A percentile compares a stretch with the other conserved stretches of the same genome.
Evolutionary conservation across 2,797 vertebrate genomes (phyloP).

Genomic region (Karalla daura): DNA sequence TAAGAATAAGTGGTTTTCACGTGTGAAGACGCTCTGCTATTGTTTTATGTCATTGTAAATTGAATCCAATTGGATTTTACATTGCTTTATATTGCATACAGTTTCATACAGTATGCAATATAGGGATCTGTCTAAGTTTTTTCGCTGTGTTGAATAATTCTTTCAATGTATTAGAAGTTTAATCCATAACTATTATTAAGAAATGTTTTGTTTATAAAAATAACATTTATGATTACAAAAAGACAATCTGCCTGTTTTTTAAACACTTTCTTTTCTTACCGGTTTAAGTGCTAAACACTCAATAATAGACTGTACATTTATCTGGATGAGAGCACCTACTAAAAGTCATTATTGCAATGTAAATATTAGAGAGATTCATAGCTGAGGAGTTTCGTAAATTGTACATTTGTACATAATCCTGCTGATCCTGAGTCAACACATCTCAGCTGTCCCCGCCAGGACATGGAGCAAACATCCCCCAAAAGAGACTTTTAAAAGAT

Average conservation of each 20-base stretch:
- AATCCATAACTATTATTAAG: too few species aligned
- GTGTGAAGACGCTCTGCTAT: not conserved
- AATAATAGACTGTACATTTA: not conserved
- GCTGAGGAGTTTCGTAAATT: slow-evolving; percentile 12
- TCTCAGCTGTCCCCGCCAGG: slow-evolving; percentile 4
- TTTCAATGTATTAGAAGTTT: too few species aligned
- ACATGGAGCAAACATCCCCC: slow-evolving; percentile 6
- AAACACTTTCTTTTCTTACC: too few species aligned
- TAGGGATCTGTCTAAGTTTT: too few species aligned
- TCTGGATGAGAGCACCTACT: not conserved
- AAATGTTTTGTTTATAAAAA: too few species aligned
- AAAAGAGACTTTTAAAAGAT: slow-evolving; percentile 35
- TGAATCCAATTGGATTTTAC: not conserved
- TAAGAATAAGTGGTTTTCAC: not conserved
- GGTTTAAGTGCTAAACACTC: too few species aligned
- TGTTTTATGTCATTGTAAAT: not conserved
- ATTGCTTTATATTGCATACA: too few species aligned
- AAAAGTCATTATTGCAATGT: slow-evolving; percentile 6
- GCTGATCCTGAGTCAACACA: slow-evolving; percentile 31
- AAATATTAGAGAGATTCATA: slow-evolving; percentile 15
- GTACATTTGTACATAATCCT: slow-evolving; percentile 1
- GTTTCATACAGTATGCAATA: too few species aligned
- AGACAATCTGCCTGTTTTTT: too few species aligned
- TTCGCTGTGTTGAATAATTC: too few species aligned
- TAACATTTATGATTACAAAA: too few species aligned